phyloP scores from a whole-genome alignment of 1,140 invertebrate species.

The Bombus sylvicola region DNA sequence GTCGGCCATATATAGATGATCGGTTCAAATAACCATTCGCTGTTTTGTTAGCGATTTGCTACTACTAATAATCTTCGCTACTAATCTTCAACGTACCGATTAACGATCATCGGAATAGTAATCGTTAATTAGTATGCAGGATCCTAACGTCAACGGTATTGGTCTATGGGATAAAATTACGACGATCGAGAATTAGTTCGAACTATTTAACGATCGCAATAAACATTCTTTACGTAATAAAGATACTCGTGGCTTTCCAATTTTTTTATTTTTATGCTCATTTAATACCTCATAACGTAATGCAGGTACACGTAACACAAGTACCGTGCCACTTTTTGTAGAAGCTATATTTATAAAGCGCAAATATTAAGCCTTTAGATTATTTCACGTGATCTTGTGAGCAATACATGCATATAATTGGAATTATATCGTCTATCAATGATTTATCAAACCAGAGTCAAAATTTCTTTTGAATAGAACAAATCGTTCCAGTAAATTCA shows the following conservation, averaged over 20 bases:
- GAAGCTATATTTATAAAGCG: no score
- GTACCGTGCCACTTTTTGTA: no score
- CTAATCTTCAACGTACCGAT: background rate
- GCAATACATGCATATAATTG: background rate
- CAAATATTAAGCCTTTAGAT: no score
- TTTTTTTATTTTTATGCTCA: background rate
- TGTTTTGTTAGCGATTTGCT: slow-evolving; percentile 8
- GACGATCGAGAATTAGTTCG: background rate
- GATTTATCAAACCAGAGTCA: background rate
- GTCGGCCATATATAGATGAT: background rate
- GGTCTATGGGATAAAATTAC: background rate
- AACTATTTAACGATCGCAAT: background rate
- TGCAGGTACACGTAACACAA: no score
- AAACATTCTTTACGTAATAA: background rate
- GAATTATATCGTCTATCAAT: background rate
- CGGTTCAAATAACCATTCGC: background rate
- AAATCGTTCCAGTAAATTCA: no score
- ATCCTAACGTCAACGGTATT: background rate
- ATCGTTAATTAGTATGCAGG: slow-evolving; percentile 23
- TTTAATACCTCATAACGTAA: background rate
- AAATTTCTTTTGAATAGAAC: background rate
- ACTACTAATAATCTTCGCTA: background rate
- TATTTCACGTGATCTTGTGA: background rate
- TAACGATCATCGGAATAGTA: slow-evolving; percentile 15
- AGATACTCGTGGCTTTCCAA: background rate